Percentiles rank a stretch among this genome's conserved stretches.
Conservation (phyloP, 1,140 invertebrate genomes). For the Littorina saxatilis region DNA sequence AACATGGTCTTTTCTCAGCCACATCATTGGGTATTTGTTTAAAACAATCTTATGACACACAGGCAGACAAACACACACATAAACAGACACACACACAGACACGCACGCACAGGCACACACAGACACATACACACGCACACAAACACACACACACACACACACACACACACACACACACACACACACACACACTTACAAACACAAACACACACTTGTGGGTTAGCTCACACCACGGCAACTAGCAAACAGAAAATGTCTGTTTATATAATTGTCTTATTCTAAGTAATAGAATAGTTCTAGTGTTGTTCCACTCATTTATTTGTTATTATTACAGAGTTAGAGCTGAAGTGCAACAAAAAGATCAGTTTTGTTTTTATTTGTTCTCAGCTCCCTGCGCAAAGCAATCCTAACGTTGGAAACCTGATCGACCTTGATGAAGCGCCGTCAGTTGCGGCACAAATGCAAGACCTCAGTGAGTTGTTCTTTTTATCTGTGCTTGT, state of each 20-base stretch:
- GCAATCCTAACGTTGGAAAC: slow-evolving; percentile 68
- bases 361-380: no score
- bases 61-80: no score
- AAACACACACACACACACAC: not conserved
- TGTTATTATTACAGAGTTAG: no score
- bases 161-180: not conserved
- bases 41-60: not conserved
- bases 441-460: slow-evolving; percentile 47
- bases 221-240: not conserved
- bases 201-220: no score
- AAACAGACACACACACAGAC: no score
- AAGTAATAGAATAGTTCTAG: no score
- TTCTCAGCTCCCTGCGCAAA: slow-evolving; percentile 47
- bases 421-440: slow-evolving; percentile 83
- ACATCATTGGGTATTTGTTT: no score
- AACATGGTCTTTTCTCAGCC: no score
- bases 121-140: not conserved
- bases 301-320: not conserved
- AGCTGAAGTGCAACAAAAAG: no score
- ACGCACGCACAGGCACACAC: not conserved
- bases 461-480: slow-evolving; percentile 68
- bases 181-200: slow-evolving; percentile 1
- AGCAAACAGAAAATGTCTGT: not conserved
- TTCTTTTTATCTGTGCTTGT: not conserved
- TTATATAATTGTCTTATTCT: no score